A percentile compares a stretch with the other conserved stretches of the same genome.
These are phyloP conservation scores for Drosophila neotestacea DNA, from an alignment of 2,888 invertebrate species.

Conservation along the genomic window DNA sequence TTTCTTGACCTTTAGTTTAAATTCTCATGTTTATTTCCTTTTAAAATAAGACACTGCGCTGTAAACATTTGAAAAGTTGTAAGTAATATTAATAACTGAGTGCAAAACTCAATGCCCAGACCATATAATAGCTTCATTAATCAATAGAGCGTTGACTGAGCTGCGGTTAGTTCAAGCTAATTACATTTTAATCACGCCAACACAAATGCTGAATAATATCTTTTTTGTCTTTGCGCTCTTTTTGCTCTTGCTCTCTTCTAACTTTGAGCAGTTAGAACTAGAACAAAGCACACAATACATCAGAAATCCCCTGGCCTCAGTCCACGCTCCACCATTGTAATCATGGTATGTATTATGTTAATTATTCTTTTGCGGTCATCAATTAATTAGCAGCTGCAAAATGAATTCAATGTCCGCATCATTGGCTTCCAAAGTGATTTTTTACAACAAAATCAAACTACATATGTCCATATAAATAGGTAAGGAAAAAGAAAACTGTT, in stretches of 20 bases:
- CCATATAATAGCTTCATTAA: slow-evolving; percentile 27
- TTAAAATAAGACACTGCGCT: too few relatives aligned
- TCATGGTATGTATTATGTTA: slow-evolving; percentile 34
- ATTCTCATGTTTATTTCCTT: too few relatives aligned
- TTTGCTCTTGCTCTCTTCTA: too few relatives aligned
- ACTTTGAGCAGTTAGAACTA: not conserved
- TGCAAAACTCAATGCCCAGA: not conserved
- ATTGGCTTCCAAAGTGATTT: slow-evolving; percentile 53
- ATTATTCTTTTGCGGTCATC: slow-evolving; percentile 54
- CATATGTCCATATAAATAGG: not conserved
- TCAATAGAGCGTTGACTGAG: slow-evolving; percentile 32
- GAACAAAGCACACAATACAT: not conserved
- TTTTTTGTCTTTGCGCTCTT: slow-evolving; percentile 3
- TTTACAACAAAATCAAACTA: slow-evolving; percentile 24
- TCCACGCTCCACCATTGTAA: not conserved
- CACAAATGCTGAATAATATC: slow-evolving; percentile 59
- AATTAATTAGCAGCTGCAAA: slow-evolving; percentile 62
- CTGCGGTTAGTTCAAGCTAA: slow-evolving; percentile 48
- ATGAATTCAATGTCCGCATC: slow-evolving; percentile 45
- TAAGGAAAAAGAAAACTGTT: not conserved
- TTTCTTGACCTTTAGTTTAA: too few relatives aligned
- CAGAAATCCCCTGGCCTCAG: not conserved
- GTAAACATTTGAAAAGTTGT: too few relatives aligned
- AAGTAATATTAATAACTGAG: slow-evolving; percentile 2
- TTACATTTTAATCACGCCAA: slow-evolving; percentile 53